A percentile compares a stretch with the other conserved stretches of the same genome.
Evolutionary conservation across 2,113 vertebrate genomes (phyloP).

Genomic region (Hipposideros armiger): DNA sequence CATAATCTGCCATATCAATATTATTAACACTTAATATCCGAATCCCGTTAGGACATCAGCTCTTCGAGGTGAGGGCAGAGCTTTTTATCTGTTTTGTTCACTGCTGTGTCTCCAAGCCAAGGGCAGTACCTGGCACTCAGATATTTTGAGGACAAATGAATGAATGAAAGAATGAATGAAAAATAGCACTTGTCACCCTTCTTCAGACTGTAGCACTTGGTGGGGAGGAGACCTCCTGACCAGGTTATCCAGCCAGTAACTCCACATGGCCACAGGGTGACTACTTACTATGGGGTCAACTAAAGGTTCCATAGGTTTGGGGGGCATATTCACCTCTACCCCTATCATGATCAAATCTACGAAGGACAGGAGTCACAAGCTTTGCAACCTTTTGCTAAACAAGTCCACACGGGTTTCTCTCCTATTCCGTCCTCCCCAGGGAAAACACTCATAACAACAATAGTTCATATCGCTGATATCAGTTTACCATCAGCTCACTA

Average conservation of each 20-base stretch:
- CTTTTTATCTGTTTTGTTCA: not conserved
- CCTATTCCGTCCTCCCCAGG: not conserved
- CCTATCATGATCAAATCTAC: not conserved
- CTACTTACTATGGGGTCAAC: not conserved
- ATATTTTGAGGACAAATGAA: not conserved
- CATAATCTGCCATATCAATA: too few species aligned
- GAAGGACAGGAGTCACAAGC: not conserved
- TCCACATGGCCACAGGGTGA: not conserved
- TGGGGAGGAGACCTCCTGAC: not conserved
- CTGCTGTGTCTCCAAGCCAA: not conserved
- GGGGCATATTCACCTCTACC: not conserved
- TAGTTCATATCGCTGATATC: rapidly evolving
- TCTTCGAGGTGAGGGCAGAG: rapidly evolving
- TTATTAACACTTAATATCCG: not conserved
- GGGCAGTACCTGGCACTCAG: not conserved
- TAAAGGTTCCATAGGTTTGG: not conserved
- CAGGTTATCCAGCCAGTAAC: not conserved
- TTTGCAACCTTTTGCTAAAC: not conserved
- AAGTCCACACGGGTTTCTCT: rapidly evolving
- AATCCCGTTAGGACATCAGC: not conserved
- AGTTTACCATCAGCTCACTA: too few species aligned
- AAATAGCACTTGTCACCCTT: not conserved
- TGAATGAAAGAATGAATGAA: not conserved
- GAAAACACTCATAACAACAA: rapidly evolving
- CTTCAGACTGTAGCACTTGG: not conserved